Percentiles rank a stretch among this genome's conserved stretches.
Conservation (phyloP, 1,140 invertebrate species). For the Rhyacophila brunnea region DNA sequence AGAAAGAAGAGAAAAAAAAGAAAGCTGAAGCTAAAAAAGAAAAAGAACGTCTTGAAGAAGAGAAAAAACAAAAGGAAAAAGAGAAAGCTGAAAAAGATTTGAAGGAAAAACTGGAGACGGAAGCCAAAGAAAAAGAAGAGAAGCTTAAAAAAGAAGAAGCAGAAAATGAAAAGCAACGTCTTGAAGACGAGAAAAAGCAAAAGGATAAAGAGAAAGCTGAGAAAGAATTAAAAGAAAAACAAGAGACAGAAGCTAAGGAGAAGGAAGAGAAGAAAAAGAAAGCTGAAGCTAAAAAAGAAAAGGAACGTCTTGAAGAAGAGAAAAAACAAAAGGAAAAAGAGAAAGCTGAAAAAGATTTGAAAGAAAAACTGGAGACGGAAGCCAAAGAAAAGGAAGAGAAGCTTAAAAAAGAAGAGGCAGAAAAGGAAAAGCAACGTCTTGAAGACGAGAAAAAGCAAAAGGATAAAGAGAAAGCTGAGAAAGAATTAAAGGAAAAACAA, state of each 20-base stretch:
- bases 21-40: conserved; percentile 10
- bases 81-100: neutral
- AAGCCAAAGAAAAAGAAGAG: conserved; percentile 5
- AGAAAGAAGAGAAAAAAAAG: conserved; percentile 26
- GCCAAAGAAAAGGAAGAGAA: conserved; percentile 3
- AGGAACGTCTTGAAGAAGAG: conserved; percentile 22
- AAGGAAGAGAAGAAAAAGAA: neutral
- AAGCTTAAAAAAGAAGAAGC: conserved; percentile 6
- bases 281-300: conserved; percentile 28
- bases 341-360: conserved; percentile 5
- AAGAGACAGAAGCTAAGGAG: neutral
- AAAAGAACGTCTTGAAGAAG: too few species aligned
- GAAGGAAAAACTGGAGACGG: neutral
- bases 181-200: conserved; percentile 1
- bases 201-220: conserved; percentile 6
- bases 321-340: neutral
- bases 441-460: conserved; percentile 29
- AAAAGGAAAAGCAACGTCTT: neutral
- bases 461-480: conserved; percentile 20
- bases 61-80: conserved; percentile 6
- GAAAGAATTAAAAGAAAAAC: conserved; percentile 8
- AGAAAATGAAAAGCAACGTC: conserved; percentile 18
- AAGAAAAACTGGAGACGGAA: conserved; percentile 5
- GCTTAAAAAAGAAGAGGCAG: neutral
- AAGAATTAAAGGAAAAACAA: conserved; percentile 32